Conservation (phyloP, 64 coral and sea anemone genomes). For the Trachythela sp. region DNA sequence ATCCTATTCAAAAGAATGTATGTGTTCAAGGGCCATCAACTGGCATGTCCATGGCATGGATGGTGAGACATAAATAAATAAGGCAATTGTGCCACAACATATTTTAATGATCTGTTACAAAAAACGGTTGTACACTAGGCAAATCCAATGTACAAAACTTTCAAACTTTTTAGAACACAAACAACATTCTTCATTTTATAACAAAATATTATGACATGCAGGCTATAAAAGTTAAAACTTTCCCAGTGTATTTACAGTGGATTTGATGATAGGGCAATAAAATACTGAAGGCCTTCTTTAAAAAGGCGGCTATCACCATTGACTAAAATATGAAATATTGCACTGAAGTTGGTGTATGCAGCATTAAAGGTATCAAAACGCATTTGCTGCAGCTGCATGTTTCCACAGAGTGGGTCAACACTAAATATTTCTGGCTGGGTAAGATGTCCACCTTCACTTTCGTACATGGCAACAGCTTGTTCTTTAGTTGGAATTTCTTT, state of each 20-base stretch:
- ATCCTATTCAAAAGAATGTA: too few species aligned
- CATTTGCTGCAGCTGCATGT: constrained; percentile 33
- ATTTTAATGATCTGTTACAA: too few species aligned
- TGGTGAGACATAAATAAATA: too few species aligned
- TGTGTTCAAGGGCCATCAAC: too few species aligned
- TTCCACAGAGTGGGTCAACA: constrained; percentile 25
- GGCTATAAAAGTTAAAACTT: background rate
- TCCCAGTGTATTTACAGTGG: background rate
- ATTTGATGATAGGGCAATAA: background rate
- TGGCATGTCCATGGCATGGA: too few species aligned
- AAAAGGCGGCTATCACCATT: constrained; percentile 11
- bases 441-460: constrained; percentile 46
- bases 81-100: too few species aligned
- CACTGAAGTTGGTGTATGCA: background rate
- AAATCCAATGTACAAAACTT: constrained; percentile 28
- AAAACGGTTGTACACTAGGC: too few species aligned
- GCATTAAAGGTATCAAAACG: constrained; percentile 36
- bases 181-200: background rate
- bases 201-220: background rate
- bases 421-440: constrained; percentile 38
- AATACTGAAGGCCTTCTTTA: constrained; percentile 17
- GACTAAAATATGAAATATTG: constrained; percentile 16
- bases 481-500: constrained; percentile 5
- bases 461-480: constrained; percentile 41
- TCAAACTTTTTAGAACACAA: background rate